Evolutionary conservation across 1,140 invertebrate species (phyloP), one percentile per base, ranked within the genome.

Genomic region (Anoplophora glabripennis): DNA sequence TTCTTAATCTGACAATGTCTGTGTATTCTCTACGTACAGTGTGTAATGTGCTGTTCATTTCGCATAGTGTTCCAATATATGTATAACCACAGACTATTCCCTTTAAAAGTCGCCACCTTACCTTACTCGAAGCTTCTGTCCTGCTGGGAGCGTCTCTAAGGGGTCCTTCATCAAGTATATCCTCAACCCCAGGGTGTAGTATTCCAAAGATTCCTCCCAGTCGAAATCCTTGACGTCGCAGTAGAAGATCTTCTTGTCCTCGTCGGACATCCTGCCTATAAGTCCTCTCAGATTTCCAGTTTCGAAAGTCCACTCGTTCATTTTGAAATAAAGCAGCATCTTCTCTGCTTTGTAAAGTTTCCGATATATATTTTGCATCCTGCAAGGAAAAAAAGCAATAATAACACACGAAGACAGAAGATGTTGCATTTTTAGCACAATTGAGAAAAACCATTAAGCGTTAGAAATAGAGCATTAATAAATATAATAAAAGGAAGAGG

Each of bases 331-430:
- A 14, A 35, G n/a, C 1, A 44, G 4, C 11, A 36, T 8, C 10
- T n/a, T 33, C 10, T 28, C 14, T 3, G 34, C n/a, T 14, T 53
- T 45, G 12, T 46, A 5, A 5, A 28, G 21, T 5, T 28, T 28
- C 5, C 21, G 21, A 28, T 28, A 28, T 28, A 89, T 28, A 2
- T 28, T 28, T 28, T 3, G 3, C 21, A 28, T 28, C 21, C 21
- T 28, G 21, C 21, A 28, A n/a, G n/a, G n/a, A n/a, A n/a, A n/a
- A n/a, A n/a, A n/a, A n/a, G n/a, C n/a, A n/a, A n/a, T n/a, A n/a
- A n/a, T n/a, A n/a, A n/a, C n/a, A n/a, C n/a, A n/a, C n/a, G n/a
- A n/a, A n/a, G n/a, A n/a, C n/a, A n/a, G n/a, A n/a, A n/a, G n/a
- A n/a, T n/a, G n/a, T n/a, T n/a, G n/a, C n/a, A n/a, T n/a, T n/a